Evolutionary conservation across 1,140 invertebrate species (phyloP), one percentile per base, ranked within the genome.

Genomic region (Lordiphosa collinella): DNA sequence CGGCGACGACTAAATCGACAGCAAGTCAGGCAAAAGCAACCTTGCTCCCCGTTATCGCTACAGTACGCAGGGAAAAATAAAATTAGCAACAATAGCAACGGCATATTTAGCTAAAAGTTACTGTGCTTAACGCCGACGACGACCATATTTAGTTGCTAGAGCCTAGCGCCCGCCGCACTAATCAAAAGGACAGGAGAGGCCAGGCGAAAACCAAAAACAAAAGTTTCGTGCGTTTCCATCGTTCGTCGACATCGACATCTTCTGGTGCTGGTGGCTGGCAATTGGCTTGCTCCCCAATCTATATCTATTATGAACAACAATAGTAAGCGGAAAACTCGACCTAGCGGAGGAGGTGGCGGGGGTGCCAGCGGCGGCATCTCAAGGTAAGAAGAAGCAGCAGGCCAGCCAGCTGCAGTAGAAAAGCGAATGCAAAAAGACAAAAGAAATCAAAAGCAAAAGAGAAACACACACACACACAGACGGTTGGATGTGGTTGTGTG

Each of bases 291-390:
- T 67, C 71, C 71, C 53, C 52, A 49, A 78, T 70, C 53, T 55
- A 56, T 41, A 65, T 56, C 46, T 61, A 69, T 63, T 67, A 87
- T 78, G 72, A 88, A 88, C 64, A 87, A 78, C 75, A 80, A 80
- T 76, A 88, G 76, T 61, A 88, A 88, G 78, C 85, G 86, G 50
- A 88, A 88, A 86, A 85, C 82, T 80, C 86, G 86, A 73, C 85
- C 86, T 56, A 82, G 72, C 59, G 82, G 76, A 18, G 72, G 70
- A 50, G 70, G 69, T 31, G 60, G 60, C 14, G 59, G 58, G 13
- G 59, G 59, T 67, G 61, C 71, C 62, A 72, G 78, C 72, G 80
- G 74, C 72, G 67, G 82, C 72, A 86, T 86, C 68, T 76, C 75
- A 80, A 86, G 82, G 82, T 86, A 86, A 86, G 82, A 76, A 70